These are phyloP conservation scores for Sisyra terminalis DNA, from an alignment of 2,888 invertebrate species.

Conservation along the genomic window DNA sequence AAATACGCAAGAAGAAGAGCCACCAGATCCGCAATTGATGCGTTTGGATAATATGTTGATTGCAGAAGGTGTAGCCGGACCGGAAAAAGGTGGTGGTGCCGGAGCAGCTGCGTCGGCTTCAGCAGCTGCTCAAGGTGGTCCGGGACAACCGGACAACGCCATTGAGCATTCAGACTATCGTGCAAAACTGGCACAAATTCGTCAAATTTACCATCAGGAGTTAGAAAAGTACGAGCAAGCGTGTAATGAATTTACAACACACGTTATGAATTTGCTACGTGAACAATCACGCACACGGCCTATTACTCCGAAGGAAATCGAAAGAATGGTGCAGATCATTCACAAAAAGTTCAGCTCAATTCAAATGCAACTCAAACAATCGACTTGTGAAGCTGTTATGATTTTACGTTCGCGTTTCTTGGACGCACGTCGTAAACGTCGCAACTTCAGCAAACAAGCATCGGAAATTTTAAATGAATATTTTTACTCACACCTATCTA, in stretches of 20 bases:
- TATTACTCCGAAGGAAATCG: slow-evolving; percentile 97
- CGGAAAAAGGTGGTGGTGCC: slow-evolving; percentile 81
- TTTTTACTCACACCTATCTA: slow-evolving; percentile 98
- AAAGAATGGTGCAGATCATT: slow-evolving; percentile 97
- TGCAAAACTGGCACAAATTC: slow-evolving; percentile 94
- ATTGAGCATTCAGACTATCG: slow-evolving; percentile 99
- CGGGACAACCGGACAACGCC: slow-evolving; percentile 77
- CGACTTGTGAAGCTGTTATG: slow-evolving; percentile 99
- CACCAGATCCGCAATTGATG: slow-evolving; percentile 97
- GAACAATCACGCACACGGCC: slow-evolving; percentile 96
- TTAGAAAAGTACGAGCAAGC: slow-evolving; percentile 99
- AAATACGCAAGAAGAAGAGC: slow-evolving; percentile 95
- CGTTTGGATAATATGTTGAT: slow-evolving; percentile 97
- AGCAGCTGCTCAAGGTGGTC: slow-evolving; percentile 64
- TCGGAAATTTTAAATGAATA: slow-evolving; percentile 99
- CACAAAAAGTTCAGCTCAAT: slow-evolving; percentile 97
- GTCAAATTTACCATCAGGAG: slow-evolving; percentile 98
- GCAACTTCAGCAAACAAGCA: slow-evolving; percentile 99
- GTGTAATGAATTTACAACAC: slow-evolving; percentile 99
- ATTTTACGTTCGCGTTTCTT: slow-evolving; percentile 78
- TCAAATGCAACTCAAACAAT: slow-evolving; percentile 97
- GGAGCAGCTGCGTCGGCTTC: slow-evolving; percentile 81
- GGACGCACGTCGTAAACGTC: slow-evolving; percentile 74
- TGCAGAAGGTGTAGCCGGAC: slow-evolving; percentile 95
- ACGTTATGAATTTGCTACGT: slow-evolving; percentile 93